A percentile compares a stretch with the other conserved stretches of the same genome.
These are phyloP conservation scores for Trachelipus rathkii DNA, from an alignment of 1,140 invertebrate genomes.

Conservation along the genomic window DNA sequence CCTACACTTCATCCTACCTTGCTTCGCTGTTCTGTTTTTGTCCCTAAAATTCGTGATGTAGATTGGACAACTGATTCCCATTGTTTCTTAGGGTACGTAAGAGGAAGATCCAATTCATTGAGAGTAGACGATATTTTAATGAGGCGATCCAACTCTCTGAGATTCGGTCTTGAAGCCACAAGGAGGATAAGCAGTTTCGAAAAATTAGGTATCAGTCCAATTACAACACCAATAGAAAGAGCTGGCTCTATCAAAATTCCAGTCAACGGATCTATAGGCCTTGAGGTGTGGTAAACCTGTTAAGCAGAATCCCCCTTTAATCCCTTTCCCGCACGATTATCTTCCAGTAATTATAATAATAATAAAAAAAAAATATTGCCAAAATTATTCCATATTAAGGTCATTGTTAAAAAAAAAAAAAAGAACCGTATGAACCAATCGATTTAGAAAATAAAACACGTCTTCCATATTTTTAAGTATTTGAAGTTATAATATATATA, in stretches of 20 bases:
- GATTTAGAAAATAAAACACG: too few species aligned
- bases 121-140: conserved; percentile 78
- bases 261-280: conserved; percentile 75
- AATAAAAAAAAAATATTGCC: too few species aligned
- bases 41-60: not conserved
- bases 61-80: not conserved
- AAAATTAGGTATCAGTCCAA: conserved; percentile 73
- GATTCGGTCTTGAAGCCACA: conserved; percentile 52
- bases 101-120: conserved; percentile 77
- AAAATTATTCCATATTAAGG: too few species aligned
- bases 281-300: conserved; percentile 72
- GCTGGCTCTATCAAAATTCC: conserved; percentile 68
- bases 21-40: not conserved
- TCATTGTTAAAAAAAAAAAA: too few species aligned
- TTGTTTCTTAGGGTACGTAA: conserved; percentile 45
- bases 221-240: conserved; percentile 43
- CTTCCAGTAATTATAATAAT: not conserved
- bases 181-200: conserved; percentile 74
- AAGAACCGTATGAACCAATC: too few species aligned
- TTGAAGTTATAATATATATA: not conserved
- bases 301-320: not conserved
- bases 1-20: not conserved
- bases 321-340: not conserved
- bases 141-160: conserved; percentile 73
- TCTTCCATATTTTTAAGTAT: too few species aligned